These are phyloP conservation scores for Rhaphigaster nebulosa DNA, from an alignment of 2,888 invertebrate species.

Conservation along the genomic window DNA sequence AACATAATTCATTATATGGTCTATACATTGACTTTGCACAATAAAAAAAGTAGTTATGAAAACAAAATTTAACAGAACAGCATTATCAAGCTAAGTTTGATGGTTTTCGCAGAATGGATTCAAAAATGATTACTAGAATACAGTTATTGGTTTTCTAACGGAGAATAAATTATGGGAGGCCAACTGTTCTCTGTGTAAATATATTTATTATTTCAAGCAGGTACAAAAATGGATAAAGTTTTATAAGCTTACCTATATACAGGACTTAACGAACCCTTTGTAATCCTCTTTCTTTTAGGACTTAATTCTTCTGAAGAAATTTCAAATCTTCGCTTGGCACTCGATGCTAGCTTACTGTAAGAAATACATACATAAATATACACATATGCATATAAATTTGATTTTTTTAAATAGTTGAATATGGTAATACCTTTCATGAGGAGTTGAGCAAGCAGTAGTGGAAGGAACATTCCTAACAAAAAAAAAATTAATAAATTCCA, in stretches of 20 bases:
- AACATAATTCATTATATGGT: no score
- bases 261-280: neutral
- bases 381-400: neutral
- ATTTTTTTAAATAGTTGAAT: neutral
- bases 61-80: no score
- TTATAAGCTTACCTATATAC: neutral
- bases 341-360: slow-evolving; percentile 20
- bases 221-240: neutral
- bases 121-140: no score
- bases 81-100: no score
- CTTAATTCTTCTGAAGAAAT: neutral
- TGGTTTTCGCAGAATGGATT: no score
- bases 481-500: neutral
- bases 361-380: neutral
- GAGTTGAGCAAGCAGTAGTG: slow-evolving; percentile 26
- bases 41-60: no score
- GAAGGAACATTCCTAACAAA: slow-evolving; percentile 18
- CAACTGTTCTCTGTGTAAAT: no score
- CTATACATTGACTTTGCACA: no score
- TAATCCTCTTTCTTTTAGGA: neutral
- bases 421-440: neutral
- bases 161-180: no score
- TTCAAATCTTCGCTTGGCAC: slow-evolving; percentile 22
- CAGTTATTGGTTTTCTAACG: no score
- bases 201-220: no score